phyloP scores from a whole-genome alignment of 2,888 invertebrate genomes.

The Sesia bembeciformis region DNA sequence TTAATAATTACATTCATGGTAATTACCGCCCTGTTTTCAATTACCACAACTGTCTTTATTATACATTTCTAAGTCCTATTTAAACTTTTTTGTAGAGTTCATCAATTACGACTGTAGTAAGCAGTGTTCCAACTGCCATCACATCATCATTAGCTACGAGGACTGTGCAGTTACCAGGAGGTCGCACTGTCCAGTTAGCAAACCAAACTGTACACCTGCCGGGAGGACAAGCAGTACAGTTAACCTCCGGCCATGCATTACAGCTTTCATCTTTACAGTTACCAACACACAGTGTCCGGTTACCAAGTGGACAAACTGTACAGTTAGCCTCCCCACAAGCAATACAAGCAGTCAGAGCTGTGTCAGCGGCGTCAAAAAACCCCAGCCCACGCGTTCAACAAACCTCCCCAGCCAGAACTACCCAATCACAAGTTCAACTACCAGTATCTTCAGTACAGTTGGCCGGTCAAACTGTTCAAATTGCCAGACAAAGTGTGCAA shows the following conservation, averaged over 20 bases:
- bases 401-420: constrained; percentile 25
- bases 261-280: constrained; percentile 47
- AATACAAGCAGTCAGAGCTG: constrained; percentile 33
- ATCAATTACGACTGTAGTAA: constrained; percentile 34
- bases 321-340: constrained; percentile 48
- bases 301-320: constrained; percentile 59
- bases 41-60: no score
- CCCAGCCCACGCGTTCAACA: constrained; percentile 30
- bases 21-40: no score
- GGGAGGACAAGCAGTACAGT: constrained; percentile 23
- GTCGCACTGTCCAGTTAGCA: constrained; percentile 50
- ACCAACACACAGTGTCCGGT: constrained; percentile 50
- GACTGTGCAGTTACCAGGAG: constrained; percentile 51
- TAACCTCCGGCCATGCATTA: constrained; percentile 37
- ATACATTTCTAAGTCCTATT: no score
- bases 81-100: constrained; percentile 28
- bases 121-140: constrained; percentile 32
- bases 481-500: constrained; percentile 55
- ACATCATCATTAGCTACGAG: constrained; percentile 35
- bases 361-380: constrained; percentile 28
- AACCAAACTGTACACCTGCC: constrained; percentile 47
- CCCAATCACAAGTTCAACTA: constrained; percentile 36
- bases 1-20: no score
- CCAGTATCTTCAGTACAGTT: constrained; percentile 52
- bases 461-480: constrained; percentile 50